Percentiles rank a stretch among this genome's conserved stretches.
Evolutionary conservation across 1,140 invertebrate genomes (phyloP).

Genomic region (Elymnias hypermnestra): DNA sequence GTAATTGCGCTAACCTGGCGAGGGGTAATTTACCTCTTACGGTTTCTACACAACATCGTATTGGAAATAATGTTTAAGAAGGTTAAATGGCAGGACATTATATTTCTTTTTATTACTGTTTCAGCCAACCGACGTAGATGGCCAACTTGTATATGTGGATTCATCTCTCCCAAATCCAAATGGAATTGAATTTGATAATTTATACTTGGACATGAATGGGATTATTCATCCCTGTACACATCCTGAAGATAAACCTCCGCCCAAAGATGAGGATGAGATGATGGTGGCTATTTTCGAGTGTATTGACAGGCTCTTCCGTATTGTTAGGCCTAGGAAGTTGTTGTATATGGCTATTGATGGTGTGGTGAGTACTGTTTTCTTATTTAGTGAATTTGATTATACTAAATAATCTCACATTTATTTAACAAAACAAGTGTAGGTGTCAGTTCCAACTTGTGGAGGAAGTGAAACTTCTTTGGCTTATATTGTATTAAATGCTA

Average conservation of each 20-base stretch:
- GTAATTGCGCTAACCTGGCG: too few species aligned
- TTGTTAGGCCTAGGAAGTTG: conserved; percentile 95
- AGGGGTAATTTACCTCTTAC: too few species aligned
- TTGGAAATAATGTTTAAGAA: too few species aligned
- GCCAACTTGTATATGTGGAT: conserved; percentile 84
- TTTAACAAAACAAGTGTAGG: too few species aligned
- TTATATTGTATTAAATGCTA: conserved; percentile 3
- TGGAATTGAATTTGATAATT: conserved; percentile 98
- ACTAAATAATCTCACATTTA: too few species aligned
- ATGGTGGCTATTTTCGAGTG: conserved; percentile 99
- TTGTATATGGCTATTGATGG: conserved; percentile 99
- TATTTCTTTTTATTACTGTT: too few species aligned
- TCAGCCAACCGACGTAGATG: conserved; percentile 79
- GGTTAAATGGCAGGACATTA: too few species aligned
- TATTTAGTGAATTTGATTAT: too few species aligned
- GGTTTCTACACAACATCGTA: too few species aligned
- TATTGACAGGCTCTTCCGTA: conserved; percentile 96
- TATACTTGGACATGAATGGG: conserved; percentile 99
- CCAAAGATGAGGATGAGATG: conserved; percentile 99
- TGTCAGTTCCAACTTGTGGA: too few species aligned
- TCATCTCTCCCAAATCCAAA: conserved; percentile 80
- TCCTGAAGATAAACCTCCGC: conserved; percentile 98
- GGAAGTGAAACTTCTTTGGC: too few species aligned
- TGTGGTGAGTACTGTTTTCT: conserved; percentile 81
- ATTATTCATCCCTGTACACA: conserved; percentile 99